Evolutionary conservation across 1,140 invertebrate species (phyloP).

Genomic region (Leptopilina boulardi): DNA sequence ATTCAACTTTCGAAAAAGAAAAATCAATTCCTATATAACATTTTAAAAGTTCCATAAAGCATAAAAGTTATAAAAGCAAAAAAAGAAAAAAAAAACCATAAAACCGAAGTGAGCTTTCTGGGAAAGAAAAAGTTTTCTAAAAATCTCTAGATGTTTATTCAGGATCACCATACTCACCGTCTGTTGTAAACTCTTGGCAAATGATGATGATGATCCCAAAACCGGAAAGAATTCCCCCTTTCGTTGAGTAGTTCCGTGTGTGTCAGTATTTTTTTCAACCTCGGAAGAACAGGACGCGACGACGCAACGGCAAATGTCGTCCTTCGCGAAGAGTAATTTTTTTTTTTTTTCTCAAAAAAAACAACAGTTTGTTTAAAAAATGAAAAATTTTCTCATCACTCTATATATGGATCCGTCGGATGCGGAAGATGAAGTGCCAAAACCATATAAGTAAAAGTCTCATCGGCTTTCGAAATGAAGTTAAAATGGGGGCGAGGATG

Average conservation of each 20-base stretch:
- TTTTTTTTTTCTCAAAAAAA: no score
- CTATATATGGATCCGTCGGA: conserved; percentile 31
- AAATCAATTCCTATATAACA: no score
- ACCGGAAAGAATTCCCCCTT: conserved; percentile 23
- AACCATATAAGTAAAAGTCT: conserved; percentile 54
- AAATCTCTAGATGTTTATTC: conserved; percentile 32
- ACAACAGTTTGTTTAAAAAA: no score
- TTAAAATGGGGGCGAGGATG: conserved; percentile 57
- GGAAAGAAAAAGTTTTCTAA: conserved; percentile 12
- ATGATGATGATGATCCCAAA: not conserved
- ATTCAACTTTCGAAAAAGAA: no score
- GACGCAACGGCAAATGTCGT: not conserved
- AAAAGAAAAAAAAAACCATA: not conserved
- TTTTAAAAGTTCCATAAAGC: not conserved
- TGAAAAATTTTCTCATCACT: conserved; percentile 27
- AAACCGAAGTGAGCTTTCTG: not conserved
- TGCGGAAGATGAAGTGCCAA: conserved; percentile 47
- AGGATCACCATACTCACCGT: conserved; percentile 20
- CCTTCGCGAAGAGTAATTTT: not conserved
- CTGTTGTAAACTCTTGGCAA: not conserved
- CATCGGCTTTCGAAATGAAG: conserved; percentile 50
- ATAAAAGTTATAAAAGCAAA: not conserved
- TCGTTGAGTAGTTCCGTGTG: not conserved
- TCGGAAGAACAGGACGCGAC: conserved; percentile 1
- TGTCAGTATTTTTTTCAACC: conserved; percentile 12